Conservation (phyloP, 2,797 vertebrate genomes). For the Rhyacichthys aspro region DNA sequence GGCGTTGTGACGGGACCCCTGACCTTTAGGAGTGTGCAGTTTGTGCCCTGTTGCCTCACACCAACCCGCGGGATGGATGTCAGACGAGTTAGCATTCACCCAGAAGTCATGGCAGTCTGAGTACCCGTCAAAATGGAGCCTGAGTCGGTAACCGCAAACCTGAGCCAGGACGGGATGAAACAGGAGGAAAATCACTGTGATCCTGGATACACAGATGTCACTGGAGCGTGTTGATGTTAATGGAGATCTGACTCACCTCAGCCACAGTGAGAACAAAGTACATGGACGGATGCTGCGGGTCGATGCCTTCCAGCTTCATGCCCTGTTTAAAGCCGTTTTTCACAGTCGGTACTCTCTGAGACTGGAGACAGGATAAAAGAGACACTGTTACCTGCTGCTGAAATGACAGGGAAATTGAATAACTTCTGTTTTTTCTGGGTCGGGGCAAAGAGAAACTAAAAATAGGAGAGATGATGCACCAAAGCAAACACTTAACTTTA, state of each 20-base stretch:
- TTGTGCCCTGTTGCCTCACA: constrained; percentile 95
- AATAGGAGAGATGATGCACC: too few species aligned
- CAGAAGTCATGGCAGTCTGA: constrained; percentile 98
- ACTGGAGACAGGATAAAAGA: constrained; percentile 60
- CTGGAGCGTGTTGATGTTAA: neutral
- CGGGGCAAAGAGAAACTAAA: too few species aligned
- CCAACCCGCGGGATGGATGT: constrained; percentile 94
- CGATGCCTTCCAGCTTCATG: constrained; percentile 97
- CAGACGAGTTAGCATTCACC: constrained; percentile 93
- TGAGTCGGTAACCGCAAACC: constrained; percentile 94
- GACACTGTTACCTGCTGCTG: neutral
- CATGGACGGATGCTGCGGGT: constrained; percentile 96
- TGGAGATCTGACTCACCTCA: constrained; percentile 81
- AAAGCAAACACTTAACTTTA: too few species aligned
- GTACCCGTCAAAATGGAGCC: constrained; percentile 98
- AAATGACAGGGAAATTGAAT: too few species aligned
- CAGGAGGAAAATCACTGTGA: neutral
- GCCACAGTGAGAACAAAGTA: constrained; percentile 97
- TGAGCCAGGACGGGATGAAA: constrained; percentile 45
- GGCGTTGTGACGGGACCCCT: constrained; percentile 29
- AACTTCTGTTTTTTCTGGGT: too few species aligned
- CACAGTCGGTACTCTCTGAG: constrained; percentile 82
- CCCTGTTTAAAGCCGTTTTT: constrained; percentile 93
- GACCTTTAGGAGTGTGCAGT: constrained; percentile 96
- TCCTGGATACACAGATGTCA: neutral